Evolutionary conservation across 2,888 invertebrate genomes (phyloP).

Genomic region (Tridacna gigas): DNA sequence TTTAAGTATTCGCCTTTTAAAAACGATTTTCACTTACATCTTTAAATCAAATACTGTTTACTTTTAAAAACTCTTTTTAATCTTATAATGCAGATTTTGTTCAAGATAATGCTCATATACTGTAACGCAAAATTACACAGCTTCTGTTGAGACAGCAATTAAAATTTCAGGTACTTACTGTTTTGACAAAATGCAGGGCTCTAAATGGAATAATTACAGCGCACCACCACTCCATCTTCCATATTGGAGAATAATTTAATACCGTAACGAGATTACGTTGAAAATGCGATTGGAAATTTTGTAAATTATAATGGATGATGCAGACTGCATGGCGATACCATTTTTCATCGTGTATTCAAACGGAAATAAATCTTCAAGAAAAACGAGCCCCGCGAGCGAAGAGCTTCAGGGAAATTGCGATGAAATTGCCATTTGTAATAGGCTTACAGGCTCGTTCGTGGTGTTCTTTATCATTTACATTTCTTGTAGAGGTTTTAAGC

Average conservation of each 20-base stretch:
- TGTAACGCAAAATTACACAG: too few species aligned
- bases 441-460: constrained; percentile 21
- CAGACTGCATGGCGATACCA: constrained; percentile 51
- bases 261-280: constrained; percentile 29
- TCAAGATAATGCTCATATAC: too few species aligned
- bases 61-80: too few species aligned
- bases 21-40: too few species aligned
- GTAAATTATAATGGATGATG: constrained; percentile 51
- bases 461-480: background rate
- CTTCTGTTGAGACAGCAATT: too few species aligned
- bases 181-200: background rate
- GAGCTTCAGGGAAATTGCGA: constrained; percentile 47
- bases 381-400: constrained; percentile 46
- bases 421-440: constrained; percentile 65
- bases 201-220: constrained; percentile 11
- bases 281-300: constrained; percentile 42
- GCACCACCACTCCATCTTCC: constrained; percentile 11
- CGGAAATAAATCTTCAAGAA: constrained; percentile 58
- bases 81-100: too few species aligned
- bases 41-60: too few species aligned
- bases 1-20: too few species aligned
- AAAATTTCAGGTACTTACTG: too few species aligned
- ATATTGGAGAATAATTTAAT: constrained; percentile 21
- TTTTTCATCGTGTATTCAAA: constrained; percentile 63
- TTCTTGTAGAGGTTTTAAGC: too few species aligned